Percentiles rank a stretch among this genome's conserved stretches.
phyloP scores from a whole-genome alignment of 23 tunicate species.

The Botrylloides violaceus region DNA sequence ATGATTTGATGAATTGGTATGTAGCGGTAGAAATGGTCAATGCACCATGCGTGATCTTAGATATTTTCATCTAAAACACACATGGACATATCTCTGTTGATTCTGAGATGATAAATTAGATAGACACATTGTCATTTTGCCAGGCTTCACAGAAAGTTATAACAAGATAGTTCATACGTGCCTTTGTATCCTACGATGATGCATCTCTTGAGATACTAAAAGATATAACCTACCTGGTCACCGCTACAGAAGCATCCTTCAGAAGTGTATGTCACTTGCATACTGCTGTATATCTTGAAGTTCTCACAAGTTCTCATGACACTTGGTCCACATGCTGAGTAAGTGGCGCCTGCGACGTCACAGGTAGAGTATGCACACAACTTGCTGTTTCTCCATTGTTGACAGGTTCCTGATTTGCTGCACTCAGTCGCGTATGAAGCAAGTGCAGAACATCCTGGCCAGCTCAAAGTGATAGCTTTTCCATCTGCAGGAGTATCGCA shows the following conservation, averaged over 20 bases:
- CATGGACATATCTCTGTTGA: background rate
- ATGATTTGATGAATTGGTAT: background rate
- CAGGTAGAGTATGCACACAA: constrained; percentile 81
- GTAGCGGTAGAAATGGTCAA: no score
- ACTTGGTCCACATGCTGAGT: constrained; percentile 73
- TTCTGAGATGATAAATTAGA: background rate
- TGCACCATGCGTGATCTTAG: no score
- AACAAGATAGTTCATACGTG: no score
- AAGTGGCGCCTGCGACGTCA: constrained; percentile 27
- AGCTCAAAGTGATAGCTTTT: constrained; percentile 30
- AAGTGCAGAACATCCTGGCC: constrained; percentile 93
- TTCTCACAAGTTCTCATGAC: constrained; percentile 82
- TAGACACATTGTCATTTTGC: no score
- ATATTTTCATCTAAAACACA: no score
- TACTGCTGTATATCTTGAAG: constrained; percentile 60
- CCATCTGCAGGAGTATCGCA: constrained; percentile 32
- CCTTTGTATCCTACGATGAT: no score
- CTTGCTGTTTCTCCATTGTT: constrained; percentile 64
- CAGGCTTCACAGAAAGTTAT: no score
- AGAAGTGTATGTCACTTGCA: constrained; percentile 23
- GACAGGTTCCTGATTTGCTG: constrained; percentile 51
- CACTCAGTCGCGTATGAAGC: constrained; percentile 76
- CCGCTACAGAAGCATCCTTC: constrained; percentile 95
- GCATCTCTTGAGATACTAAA: background rate
- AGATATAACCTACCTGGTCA: constrained; percentile 41